phyloP scores from a whole-genome alignment of 2,888 invertebrate species.

The Coenonympha arcania region DNA sequence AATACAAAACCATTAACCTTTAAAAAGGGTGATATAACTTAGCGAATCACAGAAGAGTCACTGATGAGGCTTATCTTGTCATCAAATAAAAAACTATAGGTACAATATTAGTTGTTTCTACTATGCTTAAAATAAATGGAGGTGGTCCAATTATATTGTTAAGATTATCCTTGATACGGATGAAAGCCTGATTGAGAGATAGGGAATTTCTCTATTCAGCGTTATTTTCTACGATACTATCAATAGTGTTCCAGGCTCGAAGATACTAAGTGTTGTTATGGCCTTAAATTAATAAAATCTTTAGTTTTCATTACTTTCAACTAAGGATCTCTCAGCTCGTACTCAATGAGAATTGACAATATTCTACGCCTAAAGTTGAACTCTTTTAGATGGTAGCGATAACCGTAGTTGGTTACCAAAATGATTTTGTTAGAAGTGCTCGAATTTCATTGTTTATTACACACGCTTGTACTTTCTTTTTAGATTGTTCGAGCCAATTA shows the following conservation, averaged over 20 bases:
- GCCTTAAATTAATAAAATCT: not conserved
- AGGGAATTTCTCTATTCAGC: conserved; percentile 1
- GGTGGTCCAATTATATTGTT: conserved; percentile 24
- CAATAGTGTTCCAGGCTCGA: not conserved
- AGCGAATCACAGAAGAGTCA: too few species aligned
- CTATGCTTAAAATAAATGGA: conserved; percentile 1
- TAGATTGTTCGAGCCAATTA: not conserved
- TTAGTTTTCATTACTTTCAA: too few species aligned
- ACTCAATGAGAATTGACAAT: not conserved
- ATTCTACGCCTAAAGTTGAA: too few species aligned
- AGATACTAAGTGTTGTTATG: not conserved
- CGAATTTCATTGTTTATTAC: too few species aligned
- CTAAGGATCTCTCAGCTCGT: not conserved
- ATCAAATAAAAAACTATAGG: not conserved
- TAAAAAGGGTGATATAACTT: too few species aligned
- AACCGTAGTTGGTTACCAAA: too few species aligned
- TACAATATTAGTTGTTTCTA: not conserved
- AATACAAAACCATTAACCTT: too few species aligned
- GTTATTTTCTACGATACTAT: conserved; percentile 8
- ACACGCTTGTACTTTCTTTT: conserved; percentile 9
- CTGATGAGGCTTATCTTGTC: too few species aligned
- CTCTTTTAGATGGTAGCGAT: too few species aligned
- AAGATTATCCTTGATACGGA: conserved; percentile 19
- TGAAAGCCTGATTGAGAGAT: conserved; percentile 4
- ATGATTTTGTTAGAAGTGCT: too few species aligned